phyloP scores from a whole-genome alignment of 2,888 invertebrate species.

The Hipparchia semele region DNA sequence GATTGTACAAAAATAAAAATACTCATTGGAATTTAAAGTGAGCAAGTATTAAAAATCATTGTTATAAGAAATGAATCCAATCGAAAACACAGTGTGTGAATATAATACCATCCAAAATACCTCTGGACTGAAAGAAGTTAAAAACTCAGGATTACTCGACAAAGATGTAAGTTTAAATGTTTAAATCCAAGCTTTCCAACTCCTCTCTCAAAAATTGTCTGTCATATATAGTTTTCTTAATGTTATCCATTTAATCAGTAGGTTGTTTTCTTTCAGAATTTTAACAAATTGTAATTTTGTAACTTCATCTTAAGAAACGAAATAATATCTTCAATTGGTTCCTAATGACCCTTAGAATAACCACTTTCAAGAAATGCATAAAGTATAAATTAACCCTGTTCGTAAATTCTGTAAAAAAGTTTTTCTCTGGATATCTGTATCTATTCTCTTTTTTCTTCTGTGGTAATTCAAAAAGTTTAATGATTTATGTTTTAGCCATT shows the following conservation, averaged over 20 bases:
- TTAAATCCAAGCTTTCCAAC: neutral
- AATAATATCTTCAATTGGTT: too few relatives aligned
- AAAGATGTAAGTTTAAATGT: slow-evolving; percentile 9
- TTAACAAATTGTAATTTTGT: neutral
- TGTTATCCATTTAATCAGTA: neutral
- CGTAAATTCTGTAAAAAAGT: too few relatives aligned
- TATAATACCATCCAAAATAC: neutral
- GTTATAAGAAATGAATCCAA: neutral
- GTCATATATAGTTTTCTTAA: neutral
- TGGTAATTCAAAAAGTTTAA: neutral
- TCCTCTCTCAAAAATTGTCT: neutral
- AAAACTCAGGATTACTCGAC: neutral
- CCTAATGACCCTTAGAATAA: too few relatives aligned
- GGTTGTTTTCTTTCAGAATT: slow-evolving; percentile 6
- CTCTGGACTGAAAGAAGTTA: neutral
- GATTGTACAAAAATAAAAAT: too few relatives aligned
- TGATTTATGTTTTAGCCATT: slow-evolving; percentile 46
- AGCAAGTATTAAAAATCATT: too few relatives aligned
- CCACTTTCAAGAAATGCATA: too few relatives aligned
- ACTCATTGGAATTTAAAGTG: too few relatives aligned
- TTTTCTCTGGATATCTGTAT: too few relatives aligned
- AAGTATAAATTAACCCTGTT: too few relatives aligned
- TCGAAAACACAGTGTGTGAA: slow-evolving; percentile 2
- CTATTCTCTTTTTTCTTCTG: too few relatives aligned
- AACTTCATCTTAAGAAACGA: neutral